Conservation (phyloP, 1,140 invertebrate genomes). For the Ceratosolen fusciceps region DNA sequence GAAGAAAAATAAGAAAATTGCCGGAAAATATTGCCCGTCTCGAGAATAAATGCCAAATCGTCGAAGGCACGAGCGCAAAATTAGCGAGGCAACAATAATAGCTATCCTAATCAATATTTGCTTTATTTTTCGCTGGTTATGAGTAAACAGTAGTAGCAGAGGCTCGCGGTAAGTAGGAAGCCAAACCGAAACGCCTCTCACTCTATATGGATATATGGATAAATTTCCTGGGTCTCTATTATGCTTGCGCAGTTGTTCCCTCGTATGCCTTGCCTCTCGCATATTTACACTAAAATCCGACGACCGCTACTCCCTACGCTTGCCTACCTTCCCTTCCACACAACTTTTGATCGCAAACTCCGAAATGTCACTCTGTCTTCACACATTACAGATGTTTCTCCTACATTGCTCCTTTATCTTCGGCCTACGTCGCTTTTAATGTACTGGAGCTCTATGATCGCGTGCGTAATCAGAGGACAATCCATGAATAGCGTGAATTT, state of each 20-base stretch:
- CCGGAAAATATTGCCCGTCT: not conserved
- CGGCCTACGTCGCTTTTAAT: too few species aligned
- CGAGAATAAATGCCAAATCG: not conserved
- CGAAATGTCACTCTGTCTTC: too few species aligned
- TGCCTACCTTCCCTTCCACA: too few species aligned
- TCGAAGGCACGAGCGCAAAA: not conserved
- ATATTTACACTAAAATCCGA: constrained; percentile 33
- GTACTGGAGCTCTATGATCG: too few species aligned
- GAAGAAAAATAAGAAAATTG: constrained; percentile 13
- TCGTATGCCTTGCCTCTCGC: not conserved
- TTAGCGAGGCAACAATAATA: not conserved
- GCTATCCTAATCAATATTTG: constrained; percentile 39
- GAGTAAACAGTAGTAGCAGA: constrained; percentile 43
- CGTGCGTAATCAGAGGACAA: too few species aligned
- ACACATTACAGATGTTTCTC: too few species aligned
- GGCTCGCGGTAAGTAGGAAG: not conserved
- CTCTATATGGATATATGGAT: not conserved
- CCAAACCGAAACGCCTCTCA: not conserved
- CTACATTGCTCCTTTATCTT: too few species aligned
- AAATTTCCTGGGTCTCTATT: constrained; percentile 5
- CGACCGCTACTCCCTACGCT: not conserved
- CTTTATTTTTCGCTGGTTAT: constrained; percentile 42
- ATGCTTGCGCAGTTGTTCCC: constrained; percentile 24
- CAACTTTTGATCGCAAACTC: too few species aligned
- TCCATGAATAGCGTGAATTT: too few species aligned